Evolutionary conservation across 2,888 invertebrate species (phyloP), one percentile per base, ranked within the genome.

Genomic region (Macrosoma leucophasiata): DNA sequence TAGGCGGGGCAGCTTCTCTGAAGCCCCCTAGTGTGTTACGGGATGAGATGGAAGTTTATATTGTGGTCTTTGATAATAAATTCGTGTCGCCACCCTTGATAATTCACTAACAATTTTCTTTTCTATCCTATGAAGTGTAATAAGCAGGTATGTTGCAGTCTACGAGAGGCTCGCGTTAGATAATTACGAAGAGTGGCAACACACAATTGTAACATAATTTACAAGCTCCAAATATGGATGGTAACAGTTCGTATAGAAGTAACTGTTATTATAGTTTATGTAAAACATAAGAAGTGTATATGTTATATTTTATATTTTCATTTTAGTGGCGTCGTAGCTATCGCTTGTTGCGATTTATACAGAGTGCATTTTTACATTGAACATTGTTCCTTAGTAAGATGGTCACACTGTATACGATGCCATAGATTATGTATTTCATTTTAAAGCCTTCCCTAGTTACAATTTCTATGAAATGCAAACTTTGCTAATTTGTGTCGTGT

Each of bases 201-300:
- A 45, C 29, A 33, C 38, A 45, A 55, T 64, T 76, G 71, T 75
- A 74, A 69, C 63, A 73, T 76, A 75, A 72, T 72, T 72, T 68
- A 70, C 71, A 67, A n/a, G 54, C 58, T 62, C 63, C 65, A 49
- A 49, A 49, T 67, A 64, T 71, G 73, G 60, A 68, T 68, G 63
- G 58, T 59, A 62, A 70, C 66, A 64, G 72, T 77, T 81, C 71
- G 69, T 76, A 64, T 77, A 78, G 75, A 63, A 62, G 63, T 78
- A 78, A 79, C 74, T 77, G 79, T 79, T 79, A 71, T 65, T 66
- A 72, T 77, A 81, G 81, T 79, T 79, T 76, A 76, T 78, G 67
- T 81, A 78, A 79, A 65, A 61, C 71, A 62, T 82, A 81, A 75
- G 79, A 78, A 73, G 68, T 76, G 77, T 81, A 77, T 77, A 64